A percentile compares a stretch with the other conserved stretches of the same genome.
Conservation (phyloP, 2,888 invertebrate species). For the Troglohyphantes excavatus region DNA sequence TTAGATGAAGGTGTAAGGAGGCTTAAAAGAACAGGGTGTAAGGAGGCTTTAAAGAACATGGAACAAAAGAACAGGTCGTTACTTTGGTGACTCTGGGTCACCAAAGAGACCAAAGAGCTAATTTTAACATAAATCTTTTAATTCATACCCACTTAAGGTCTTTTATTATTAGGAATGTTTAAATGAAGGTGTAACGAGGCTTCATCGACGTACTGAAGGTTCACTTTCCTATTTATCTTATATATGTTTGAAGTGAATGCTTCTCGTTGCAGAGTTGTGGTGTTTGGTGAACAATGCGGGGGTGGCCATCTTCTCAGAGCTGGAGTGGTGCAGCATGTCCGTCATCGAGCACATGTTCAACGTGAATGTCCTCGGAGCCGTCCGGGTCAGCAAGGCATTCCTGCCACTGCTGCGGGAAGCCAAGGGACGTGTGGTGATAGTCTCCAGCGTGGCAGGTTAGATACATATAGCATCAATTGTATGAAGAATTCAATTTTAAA, state of each 20-base stretch:
- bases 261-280: slow-evolving; percentile 83
- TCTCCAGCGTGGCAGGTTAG: slow-evolving; percentile 82
- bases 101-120: too few relatives aligned
- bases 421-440: slow-evolving; percentile 81
- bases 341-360: slow-evolving; percentile 82
- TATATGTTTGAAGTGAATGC: neutral
- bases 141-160: too few relatives aligned
- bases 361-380: slow-evolving; percentile 82
- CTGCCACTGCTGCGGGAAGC: slow-evolving; percentile 81
- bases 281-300: slow-evolving; percentile 85
- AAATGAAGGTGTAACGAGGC: too few relatives aligned
- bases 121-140: too few relatives aligned
- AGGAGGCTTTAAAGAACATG: too few relatives aligned
- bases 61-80: too few relatives aligned
- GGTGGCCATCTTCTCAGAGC: slow-evolving; percentile 83
- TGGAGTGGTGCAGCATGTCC: slow-evolving; percentile 84
- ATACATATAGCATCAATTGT: too few relatives aligned
- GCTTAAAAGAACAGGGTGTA: too few relatives aligned
- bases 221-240: neutral
- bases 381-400: slow-evolving; percentile 82
- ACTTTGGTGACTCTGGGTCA: too few relatives aligned
- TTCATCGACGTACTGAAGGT: neutral
- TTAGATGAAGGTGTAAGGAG: too few relatives aligned
- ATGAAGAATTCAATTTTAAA: too few relatives aligned
- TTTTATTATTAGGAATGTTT: too few relatives aligned